Evolutionary conservation across 2,113 vertebrate species (phyloP).

Genomic region (Mellivora capensis): DNA sequence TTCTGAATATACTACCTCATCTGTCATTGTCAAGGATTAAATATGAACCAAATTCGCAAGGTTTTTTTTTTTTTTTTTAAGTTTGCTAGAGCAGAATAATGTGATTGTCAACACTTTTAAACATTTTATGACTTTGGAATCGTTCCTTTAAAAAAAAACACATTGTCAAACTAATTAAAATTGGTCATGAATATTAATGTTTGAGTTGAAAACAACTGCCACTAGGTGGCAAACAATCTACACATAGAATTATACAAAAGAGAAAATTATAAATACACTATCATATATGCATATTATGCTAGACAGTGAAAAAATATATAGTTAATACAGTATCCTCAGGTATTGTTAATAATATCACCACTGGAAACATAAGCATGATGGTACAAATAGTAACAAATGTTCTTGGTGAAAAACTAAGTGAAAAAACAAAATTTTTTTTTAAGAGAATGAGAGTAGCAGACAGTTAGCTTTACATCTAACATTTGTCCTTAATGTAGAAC

Average conservation of each 20-base stretch:
- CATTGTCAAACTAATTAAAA: slow-evolving; percentile 62
- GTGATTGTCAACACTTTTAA: slow-evolving; percentile 69
- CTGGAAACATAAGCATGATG: neutral
- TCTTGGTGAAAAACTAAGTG: neutral
- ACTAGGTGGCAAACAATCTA: slow-evolving; percentile 85
- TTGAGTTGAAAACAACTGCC: slow-evolving; percentile 79
- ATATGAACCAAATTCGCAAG: slow-evolving; percentile 70
- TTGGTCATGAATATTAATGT: slow-evolving; percentile 74
- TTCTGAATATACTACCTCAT: slow-evolving; percentile 58
- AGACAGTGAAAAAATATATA: neutral
- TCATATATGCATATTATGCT: slow-evolving; percentile 62
- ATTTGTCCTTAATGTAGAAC: neutral
- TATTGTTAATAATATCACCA: neutral
- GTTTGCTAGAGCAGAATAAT: slow-evolving; percentile 66
- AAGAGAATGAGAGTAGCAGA: neutral
- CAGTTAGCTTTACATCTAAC: neutral
- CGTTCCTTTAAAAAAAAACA: slow-evolving; percentile 41
- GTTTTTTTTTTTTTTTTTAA: slow-evolving; percentile 67
- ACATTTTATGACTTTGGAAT: slow-evolving; percentile 62
- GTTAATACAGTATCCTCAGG: neutral
- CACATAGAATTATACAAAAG: slow-evolving; percentile 72
- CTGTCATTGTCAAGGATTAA: slow-evolving; percentile 71
- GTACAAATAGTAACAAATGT: neutral
- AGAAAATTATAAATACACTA: slow-evolving; percentile 65
- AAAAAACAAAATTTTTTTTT: neutral